Base-by-base conservation (phyloP, 2,888 invertebrate species). In the Luperina nickerlii region DNA sequence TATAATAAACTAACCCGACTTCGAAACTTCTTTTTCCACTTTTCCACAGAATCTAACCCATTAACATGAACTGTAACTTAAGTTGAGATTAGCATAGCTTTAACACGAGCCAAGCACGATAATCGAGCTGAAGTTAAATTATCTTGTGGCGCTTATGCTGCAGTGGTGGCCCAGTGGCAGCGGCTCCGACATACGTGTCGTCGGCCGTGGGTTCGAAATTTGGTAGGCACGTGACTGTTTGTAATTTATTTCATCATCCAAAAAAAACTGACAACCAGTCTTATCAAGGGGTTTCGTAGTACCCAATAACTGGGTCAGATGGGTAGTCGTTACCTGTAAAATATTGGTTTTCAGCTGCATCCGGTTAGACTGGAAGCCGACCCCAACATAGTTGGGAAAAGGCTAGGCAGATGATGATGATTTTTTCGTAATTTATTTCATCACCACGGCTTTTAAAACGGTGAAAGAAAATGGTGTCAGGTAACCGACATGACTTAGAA, bases 1-100 rank as follows among this genome's bases (percentile, higher is more conserved):
- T 65, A 65, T 45, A 69, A 81, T 71, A 85, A 88, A 88, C 70
- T 81, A 74, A 38, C 67, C 15, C 27, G 18, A 68, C 87, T 78
- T 51, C n/a, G 68, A 81, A 88, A 82, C 67, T 81, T 70, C 86
- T 73, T 88, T 78, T 88, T 71, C 70, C 74, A 65, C 69, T 87
- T 89, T 88, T 78, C 74, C 45, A 76, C 74, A 83, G 73, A 78
- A 78, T 81, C 69, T 84, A 81, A 85, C 88, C 82, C 62, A 90
- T 88, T 88, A 86, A 78, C 86, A 79, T 81, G 82, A 81, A 85
- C 70, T 74, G 70, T 78, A 89, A 88, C 76, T 88, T 74, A 88
- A 73, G 81, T 83, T 81, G 13, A 77, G 77, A 88, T 90, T 88
- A 89, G 73, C 83, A 79, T 83, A 86, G 78, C 74, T 66, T 79